Conservation (phyloP, 2,797 vertebrate species). For the Neoniphon sammara region DNA sequence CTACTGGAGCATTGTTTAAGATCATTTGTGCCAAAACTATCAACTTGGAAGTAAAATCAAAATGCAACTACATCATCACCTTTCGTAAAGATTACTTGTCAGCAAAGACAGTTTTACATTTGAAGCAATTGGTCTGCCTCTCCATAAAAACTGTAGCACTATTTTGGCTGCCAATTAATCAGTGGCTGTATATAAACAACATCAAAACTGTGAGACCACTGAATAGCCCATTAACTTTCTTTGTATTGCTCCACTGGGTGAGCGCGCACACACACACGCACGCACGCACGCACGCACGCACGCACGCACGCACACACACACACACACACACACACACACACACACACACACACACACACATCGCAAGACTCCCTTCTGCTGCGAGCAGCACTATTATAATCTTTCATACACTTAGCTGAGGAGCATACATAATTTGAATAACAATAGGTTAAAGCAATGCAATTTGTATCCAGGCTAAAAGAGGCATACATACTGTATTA, state of each 20-base stretch:
- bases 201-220: slow-evolving; percentile 62
- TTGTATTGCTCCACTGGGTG: slow-evolving; percentile 14
- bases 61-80: slow-evolving; percentile 49
- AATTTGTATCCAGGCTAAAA: slow-evolving; percentile 59
- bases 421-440: slow-evolving; percentile 71
- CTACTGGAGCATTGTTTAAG: slow-evolving; percentile 21
- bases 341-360: slow-evolving; percentile 38
- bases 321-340: slow-evolving; percentile 32
- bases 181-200: slow-evolving; percentile 64
- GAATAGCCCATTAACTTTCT: slow-evolving; percentile 67
- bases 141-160: slow-evolving; percentile 27
- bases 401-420: slow-evolving; percentile 65
- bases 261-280: slow-evolving; percentile 27
- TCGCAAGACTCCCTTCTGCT: slow-evolving; percentile 64
- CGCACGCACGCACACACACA: background rate
- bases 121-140: slow-evolving; percentile 43
- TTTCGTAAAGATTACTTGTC: slow-evolving; percentile 46
- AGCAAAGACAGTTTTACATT: slow-evolving; percentile 54
- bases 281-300: slow-evolving; percentile 25
- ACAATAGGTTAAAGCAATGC: slow-evolving; percentile 72
- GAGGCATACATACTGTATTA: slow-evolving; percentile 37
- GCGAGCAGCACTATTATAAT: slow-evolving; percentile 65
- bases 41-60: slow-evolving; percentile 49
- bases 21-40: slow-evolving; percentile 50
- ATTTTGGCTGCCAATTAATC: slow-evolving; percentile 66